Evolutionary conservation across 2,797 vertebrate genomes (phyloP), one percentile per base, ranked within the genome.

Genomic region (Dallia pectoralis): DNA sequence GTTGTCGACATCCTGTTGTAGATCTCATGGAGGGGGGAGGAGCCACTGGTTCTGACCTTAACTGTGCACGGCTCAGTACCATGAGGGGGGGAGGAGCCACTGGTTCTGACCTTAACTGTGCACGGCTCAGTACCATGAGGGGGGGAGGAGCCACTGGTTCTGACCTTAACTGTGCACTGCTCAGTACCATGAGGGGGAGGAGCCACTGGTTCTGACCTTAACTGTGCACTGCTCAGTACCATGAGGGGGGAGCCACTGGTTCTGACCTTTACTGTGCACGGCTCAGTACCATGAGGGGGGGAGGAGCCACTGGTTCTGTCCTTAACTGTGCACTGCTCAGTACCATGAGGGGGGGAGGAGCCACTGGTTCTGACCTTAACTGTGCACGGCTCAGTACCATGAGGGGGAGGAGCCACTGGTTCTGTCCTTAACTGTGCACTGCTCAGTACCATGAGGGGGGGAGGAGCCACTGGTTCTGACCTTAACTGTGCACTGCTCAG

Each of bases 1-100:
- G 81, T 79, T 80, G 79, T 77, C 79, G 75, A 84, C 84, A 85
- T 65, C 59, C 66, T 68, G 70, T 44, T 44, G 40, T 44, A 40
- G 67, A 83, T 12, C 7, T n/a, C 11, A 3, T 25, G 29, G 22
- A 2, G 16, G 12, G 27, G 32, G 53, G 25, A n/a, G n/a, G n/a
- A 53, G 30, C 56, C 4, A 25, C 44, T 32, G 44, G 48, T 29
- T 32, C 47, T 73, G 71, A 73, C 48, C 66, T 67, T 61, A 14
- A 48, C 64, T 33, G 70, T 53, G 61, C 68, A 72, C 9, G 78
- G 71, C 77, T 82, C 73, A 79, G 56, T 74, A 71, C 56, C 22
- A 67, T 71, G 49, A 67, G 22, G n/a, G n/a, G n/a, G n/a, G n/a
- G n/a, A n/a, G n/a, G n/a, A 53, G 30, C 56, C 4, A 25, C 44